phyloP scores from a whole-genome alignment of 53 echinoderm and acorn worm genomes.

The Antedon mediterranea region DNA sequence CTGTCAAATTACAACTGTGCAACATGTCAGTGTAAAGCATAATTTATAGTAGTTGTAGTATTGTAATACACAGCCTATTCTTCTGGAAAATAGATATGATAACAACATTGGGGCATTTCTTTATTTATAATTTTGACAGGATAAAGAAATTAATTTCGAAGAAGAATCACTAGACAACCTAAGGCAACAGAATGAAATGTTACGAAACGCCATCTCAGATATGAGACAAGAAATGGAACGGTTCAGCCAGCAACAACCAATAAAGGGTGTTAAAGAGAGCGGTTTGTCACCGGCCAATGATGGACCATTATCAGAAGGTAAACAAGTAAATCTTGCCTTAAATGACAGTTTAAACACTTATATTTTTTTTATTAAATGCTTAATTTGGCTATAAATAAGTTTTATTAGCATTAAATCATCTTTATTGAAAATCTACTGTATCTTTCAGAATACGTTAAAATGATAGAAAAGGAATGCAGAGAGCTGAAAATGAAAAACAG shows the following conservation, averaged over 20 bases:
- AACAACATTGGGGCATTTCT: no score
- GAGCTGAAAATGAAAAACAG: constrained; percentile 56
- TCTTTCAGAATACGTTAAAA: constrained; percentile 54
- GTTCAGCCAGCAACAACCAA: constrained; percentile 2
- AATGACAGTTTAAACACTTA: no score
- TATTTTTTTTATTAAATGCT: no score
- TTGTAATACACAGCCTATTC: no score
- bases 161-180: constrained; percentile 26
- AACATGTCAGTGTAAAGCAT: no score
- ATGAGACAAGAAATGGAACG: constrained; percentile 89
- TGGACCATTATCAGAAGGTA: constrained; percentile 60
- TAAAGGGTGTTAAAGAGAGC: not conserved
- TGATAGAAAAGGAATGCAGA: constrained; percentile 56
- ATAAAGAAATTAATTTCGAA: constrained; percentile 6
- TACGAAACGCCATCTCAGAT: constrained; percentile 49
- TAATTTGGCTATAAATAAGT: no score
- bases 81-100: no score
- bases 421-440: not conserved
- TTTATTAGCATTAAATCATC: no score
- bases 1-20: not conserved
- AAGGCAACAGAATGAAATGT: constrained; percentile 62
- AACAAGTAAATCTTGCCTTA: no score
- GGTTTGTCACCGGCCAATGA: not conserved
- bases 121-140: no score
- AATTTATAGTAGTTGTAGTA: no score